These are phyloP conservation scores for Psittacara wagleri DNA, from an alignment of 2,113 vertebrate genomes.

Conservation along the genomic window DNA sequence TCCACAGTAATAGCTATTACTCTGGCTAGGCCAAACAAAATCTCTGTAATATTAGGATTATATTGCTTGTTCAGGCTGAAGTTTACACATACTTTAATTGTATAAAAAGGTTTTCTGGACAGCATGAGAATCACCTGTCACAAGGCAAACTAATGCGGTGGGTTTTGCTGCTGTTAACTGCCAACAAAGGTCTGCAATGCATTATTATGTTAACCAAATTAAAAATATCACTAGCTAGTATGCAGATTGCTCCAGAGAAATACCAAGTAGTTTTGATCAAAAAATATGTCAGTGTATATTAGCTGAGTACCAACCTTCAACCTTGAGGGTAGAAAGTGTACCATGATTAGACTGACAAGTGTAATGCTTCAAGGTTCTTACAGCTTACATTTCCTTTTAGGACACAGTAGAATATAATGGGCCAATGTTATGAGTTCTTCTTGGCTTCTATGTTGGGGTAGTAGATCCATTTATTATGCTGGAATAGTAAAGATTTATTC, in stretches of 20 bases:
- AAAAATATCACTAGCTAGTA: background rate
- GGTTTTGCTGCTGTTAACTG: background rate
- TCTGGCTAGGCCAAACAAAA: background rate
- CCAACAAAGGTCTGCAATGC: background rate
- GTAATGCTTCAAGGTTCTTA: background rate
- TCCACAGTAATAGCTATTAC: background rate
- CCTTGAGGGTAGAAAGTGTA: background rate
- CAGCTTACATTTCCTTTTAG: background rate
- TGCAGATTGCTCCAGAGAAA: background rate
- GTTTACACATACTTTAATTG: background rate
- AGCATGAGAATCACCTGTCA: background rate
- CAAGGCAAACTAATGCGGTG: background rate
- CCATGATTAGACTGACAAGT: background rate
- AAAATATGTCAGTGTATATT: background rate
- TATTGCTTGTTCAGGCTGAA: background rate
- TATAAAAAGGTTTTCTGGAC: background rate
- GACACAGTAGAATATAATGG: background rate
- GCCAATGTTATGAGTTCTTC: background rate
- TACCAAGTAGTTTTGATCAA: background rate
- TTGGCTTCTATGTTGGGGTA: background rate
- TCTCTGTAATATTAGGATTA: background rate
- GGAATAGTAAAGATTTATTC: background rate
- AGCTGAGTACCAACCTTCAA: background rate
- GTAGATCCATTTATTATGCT: background rate
- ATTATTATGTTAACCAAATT: background rate